Evolutionary conservation across 2,888 invertebrate genomes (phyloP).

Genomic region (Cataglyphis altisquamis): DNA sequence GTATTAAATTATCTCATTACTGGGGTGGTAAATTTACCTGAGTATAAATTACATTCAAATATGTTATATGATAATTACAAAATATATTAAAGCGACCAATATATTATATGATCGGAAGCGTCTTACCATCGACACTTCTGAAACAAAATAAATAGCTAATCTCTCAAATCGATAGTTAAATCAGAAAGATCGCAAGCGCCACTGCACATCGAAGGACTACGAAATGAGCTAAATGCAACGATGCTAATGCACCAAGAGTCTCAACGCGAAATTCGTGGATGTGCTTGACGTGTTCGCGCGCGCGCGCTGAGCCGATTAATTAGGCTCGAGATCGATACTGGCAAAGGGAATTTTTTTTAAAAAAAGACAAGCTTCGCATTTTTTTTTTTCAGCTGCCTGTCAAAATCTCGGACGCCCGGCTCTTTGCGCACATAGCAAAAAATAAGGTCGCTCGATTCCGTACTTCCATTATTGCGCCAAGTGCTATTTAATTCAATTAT

Average conservation of each 20-base stretch:
- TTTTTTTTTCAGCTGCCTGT: neutral
- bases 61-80: neutral
- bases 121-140: neutral
- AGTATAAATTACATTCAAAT: neutral
- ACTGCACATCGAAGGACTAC: constrained; percentile 41
- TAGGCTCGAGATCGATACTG: constrained; percentile 36
- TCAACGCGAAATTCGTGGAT: neutral
- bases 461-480: constrained; percentile 32
- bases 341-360: constrained; percentile 9
- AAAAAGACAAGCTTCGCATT: neutral
- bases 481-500: constrained; percentile 39
- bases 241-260: constrained; percentile 41
- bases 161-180: neutral
- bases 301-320: constrained; percentile 26
- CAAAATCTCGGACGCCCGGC: constrained; percentile 6
- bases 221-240: constrained; percentile 57
- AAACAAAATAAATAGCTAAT: neutral
- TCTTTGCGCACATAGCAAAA: neutral
- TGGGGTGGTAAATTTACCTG: neutral
- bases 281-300: constrained; percentile 12
- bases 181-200: constrained; percentile 48
- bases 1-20: neutral
- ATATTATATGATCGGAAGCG: neutral
- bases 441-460: constrained; percentile 9
- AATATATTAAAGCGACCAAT: neutral